Percentiles rank a stretch among this genome's conserved stretches.
phyloP scores from a whole-genome alignment of 64 coral and sea anemone species.

The Montipora capricornis region DNA sequence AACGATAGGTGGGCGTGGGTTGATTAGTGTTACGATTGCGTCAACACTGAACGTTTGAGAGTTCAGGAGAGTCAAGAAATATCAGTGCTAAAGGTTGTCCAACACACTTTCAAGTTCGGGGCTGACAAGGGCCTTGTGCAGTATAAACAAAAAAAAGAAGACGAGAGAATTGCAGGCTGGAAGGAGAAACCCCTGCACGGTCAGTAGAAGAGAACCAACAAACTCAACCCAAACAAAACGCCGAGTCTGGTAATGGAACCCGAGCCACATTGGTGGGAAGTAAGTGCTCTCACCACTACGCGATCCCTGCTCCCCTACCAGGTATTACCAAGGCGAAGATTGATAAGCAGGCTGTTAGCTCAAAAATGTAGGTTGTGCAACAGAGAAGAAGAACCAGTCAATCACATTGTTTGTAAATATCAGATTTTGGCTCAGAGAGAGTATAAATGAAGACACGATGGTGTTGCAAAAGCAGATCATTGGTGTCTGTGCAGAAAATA shows the following conservation, averaged over 20 bases:
- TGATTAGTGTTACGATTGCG: background rate
- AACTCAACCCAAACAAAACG: background rate
- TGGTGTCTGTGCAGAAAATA: background rate
- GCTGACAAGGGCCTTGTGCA: background rate
- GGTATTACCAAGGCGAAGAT: background rate
- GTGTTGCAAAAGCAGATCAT: background rate
- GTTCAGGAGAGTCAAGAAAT: background rate
- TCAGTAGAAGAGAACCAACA: background rate
- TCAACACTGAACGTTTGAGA: background rate
- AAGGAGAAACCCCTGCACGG: constrained; percentile 1
- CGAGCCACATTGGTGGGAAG: too few relatives aligned
- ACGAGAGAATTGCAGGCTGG: constrained; percentile 13
- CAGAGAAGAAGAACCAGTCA: background rate
- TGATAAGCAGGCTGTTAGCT: background rate
- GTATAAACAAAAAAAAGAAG: constrained; percentile 21
- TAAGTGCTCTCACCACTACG: too few relatives aligned
- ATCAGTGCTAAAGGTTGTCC: background rate
- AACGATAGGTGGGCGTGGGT: background rate
- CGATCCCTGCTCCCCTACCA: too few relatives aligned
- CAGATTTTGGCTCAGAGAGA: background rate
- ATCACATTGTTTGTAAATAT: background rate
- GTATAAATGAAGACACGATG: background rate
- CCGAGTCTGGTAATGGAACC: background rate
- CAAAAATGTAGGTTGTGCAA: background rate
- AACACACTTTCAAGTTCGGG: background rate